These are phyloP conservation scores for Numenius phaeopus DNA, from an alignment of 2,797 vertebrate species.

Conservation along the genomic window DNA sequence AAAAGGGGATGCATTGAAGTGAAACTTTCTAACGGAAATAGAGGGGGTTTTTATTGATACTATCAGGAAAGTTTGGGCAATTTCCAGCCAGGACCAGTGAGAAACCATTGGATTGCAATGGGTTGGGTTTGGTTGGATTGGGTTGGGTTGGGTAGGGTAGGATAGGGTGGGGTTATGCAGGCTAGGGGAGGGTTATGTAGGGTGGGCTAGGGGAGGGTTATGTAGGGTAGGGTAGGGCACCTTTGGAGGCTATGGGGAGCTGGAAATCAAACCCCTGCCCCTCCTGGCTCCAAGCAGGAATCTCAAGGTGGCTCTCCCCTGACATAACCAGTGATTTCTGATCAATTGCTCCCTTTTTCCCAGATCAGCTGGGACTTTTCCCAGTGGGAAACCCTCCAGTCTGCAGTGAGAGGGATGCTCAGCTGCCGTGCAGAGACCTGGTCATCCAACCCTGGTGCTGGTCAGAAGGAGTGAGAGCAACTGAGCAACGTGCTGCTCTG, in stretches of 20 bases:
- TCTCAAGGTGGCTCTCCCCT: not conserved
- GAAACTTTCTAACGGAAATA: not conserved
- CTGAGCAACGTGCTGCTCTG: not conserved
- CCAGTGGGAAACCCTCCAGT: not conserved
- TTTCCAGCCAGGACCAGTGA: not conserved
- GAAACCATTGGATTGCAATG: not conserved
- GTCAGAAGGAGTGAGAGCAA: not conserved
- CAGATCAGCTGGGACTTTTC: not conserved
- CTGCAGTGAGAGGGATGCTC: not conserved
- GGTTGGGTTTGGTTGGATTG: not conserved
- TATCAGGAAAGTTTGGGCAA: not conserved
- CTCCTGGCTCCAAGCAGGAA: not conserved
- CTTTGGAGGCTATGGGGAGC: not conserved
- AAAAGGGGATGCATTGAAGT: not conserved
- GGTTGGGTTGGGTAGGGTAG: not conserved
- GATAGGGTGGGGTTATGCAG: no score
- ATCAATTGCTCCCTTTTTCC: not conserved
- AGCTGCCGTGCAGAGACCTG: not conserved
- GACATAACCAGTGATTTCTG: not conserved
- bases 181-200: no score
- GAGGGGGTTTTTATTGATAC: fast-evolving
- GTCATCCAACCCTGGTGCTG: fast-evolving
- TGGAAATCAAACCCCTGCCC: not conserved
- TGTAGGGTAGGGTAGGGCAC: not conserved
- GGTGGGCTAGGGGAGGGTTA: no score